Evolutionary conservation across 2,797 vertebrate species (phyloP), one percentile per base, ranked within the genome.

Genomic region (Ficedula albicollis): DNA sequence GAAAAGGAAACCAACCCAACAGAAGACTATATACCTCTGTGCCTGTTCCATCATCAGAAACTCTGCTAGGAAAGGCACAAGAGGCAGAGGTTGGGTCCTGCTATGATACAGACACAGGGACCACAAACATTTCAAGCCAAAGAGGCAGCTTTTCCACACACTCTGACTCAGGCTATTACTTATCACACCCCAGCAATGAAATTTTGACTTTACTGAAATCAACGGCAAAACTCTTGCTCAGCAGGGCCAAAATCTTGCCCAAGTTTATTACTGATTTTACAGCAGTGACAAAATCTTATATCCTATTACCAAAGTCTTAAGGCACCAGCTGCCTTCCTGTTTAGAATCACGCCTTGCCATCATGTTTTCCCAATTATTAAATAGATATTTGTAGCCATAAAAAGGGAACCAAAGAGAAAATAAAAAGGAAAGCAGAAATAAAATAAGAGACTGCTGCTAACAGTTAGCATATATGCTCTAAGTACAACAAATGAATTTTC

Each of bases 401-500:
- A 85, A 81, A 26, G 39, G 21, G 78, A 91, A 62, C 26, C 17
- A 76, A 84, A 73, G 34, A 70, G 82, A n/a, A 93, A 92, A 88
- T 58, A 78, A 78, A 87, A 93, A 80, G 14, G 43, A 86, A 68
- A 78, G 8, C 15, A 91, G 56, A 91, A 89, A 29, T 2, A 4
- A 91, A 84, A 39, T 78, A 70, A 79, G 84, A 17, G 25, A 77
- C 70, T 43, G 43, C 64, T 80, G 77, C 11, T 59, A 95, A 68
- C 25, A 66, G 63, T 92, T 90, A 89, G 13, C 36, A 43, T 74
- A 67, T 26, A 92, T 64, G n/a, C 25, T 88, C 21, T 36, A 94
- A 94, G 27, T 77, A 89, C 26, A 87, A 67, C 29, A 96, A 95
- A 95, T 72, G 14, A 95, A 84, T 95, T 96, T 96, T 96, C 89